Evolutionary conservation across 2,797 vertebrate genomes (phyloP), one percentile per base, ranked within the genome.

Genomic region (Lagodon rhomboides): DNA sequence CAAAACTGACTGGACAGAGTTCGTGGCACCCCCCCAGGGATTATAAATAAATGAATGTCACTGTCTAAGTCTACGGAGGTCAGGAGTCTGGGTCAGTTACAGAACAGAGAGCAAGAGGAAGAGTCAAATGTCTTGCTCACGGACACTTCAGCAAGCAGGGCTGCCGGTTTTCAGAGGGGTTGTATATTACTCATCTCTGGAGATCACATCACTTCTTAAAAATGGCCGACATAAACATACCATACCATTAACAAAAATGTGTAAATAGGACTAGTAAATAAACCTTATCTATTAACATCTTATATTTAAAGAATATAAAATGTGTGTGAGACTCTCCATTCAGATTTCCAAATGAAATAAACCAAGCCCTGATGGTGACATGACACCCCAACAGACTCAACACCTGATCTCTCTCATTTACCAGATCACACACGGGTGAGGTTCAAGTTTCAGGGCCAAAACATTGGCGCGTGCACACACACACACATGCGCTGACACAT

Each of bases 321-420:
- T 7, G 18, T 63, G 18, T 55, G 22, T 5, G 4, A 50, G 46
- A 43, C 54, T 72, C 47, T 67, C 18, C 25, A 17, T 53, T 68
- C 15, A 27, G 5, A 79, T 60, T 77, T 69, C 54, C 38, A 68
- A 50, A 79, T 76, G 0, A 41, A 80, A 82, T 51, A 69, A 82
- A 76, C 49, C 41, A 53, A 64, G 3, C n/a, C 46, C 67, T 41
- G 67, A 58, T 59, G 56, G 89, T 78, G 87, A 93, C 82, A 54
- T 30, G 80, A 94, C 63, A 84, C 91, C 47, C 27, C 0, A 11
- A 77, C 83, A 77, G 58, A 82, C 69, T 59, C 22, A 27, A 79
- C 74, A 92, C 84, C 84, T 41, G 82, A 91, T 90, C 87, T 47
- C 67, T 74, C 67, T 89, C 83, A 81, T 77, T 84, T 68, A 82